Conservation (phyloP, 2,888 invertebrate species). For the Bugulina stolonifera region DNA sequence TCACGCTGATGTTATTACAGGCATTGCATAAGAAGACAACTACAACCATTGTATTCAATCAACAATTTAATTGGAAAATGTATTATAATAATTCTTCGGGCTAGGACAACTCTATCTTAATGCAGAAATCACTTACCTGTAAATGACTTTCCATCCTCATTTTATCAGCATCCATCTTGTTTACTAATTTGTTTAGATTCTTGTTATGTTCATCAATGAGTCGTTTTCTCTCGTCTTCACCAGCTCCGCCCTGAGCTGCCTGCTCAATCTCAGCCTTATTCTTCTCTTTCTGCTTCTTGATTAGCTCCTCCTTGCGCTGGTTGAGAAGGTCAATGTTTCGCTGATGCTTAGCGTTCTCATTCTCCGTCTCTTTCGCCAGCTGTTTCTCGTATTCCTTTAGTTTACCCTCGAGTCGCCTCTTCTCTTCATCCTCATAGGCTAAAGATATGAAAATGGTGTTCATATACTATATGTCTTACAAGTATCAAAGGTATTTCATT, state of each 20-base stretch:
- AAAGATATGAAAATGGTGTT: too few relatives aligned
- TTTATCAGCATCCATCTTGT: conserved; percentile 46
- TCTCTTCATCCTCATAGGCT: conserved; percentile 43
- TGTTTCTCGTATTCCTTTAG: conserved; percentile 37
- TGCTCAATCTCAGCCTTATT: conserved; percentile 43
- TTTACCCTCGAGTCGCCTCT: conserved; percentile 37
- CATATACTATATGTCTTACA: too few relatives aligned
- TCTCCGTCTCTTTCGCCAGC: conserved; percentile 39
- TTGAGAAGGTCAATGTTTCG: conserved; percentile 39
- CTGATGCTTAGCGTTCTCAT: conserved; percentile 41
- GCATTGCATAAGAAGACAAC: too few relatives aligned
- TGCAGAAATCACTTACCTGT: neutral
- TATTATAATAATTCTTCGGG: too few relatives aligned
- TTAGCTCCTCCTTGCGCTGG: conserved; percentile 41
- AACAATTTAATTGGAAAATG: too few relatives aligned
- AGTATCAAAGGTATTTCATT: too few relatives aligned
- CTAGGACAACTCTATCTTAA: neutral
- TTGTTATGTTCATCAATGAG: conserved; percentile 43
- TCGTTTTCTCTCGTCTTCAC: conserved; percentile 41
- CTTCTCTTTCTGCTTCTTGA: conserved; percentile 40
- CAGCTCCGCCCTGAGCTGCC: conserved; percentile 38
- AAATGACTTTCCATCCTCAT: conserved; percentile 46
- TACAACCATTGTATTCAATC: too few relatives aligned
- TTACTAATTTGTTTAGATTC: conserved; percentile 41
- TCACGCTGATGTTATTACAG: too few relatives aligned